These are phyloP conservation scores for Crossocerus cetratus DNA, from an alignment of 2,888 invertebrate genomes.

Conservation along the genomic window DNA sequence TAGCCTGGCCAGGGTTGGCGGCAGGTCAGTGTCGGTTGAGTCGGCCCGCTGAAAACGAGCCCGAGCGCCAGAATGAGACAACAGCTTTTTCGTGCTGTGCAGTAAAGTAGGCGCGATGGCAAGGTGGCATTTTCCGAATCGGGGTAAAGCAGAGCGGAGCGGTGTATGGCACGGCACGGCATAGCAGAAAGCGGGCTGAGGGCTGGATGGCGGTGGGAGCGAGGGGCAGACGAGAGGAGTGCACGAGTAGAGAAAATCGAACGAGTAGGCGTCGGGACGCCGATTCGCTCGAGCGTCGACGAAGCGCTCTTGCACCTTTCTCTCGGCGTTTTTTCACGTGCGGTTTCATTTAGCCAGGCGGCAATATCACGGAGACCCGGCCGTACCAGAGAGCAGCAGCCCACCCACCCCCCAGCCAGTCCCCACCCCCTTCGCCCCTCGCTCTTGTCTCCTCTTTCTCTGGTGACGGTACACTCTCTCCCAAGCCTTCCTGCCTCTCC, in stretches of 20 bases:
- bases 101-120: not conserved
- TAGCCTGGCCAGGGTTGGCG: too few species aligned
- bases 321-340: constrained; percentile 69
- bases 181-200: constrained; percentile 7
- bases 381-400: constrained; percentile 4
- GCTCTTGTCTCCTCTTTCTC: not conserved
- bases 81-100: not conserved
- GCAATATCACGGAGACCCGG: constrained; percentile 58
- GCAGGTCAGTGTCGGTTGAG: too few species aligned
- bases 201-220: constrained; percentile 1
- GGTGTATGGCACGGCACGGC: not conserved
- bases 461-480: constrained; percentile 2
- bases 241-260: constrained; percentile 46
- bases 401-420: constrained; percentile 3
- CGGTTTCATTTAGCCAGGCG: constrained; percentile 72
- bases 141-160: constrained; percentile 10
- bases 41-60: too few species aligned
- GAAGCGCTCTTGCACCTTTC: constrained; percentile 58
- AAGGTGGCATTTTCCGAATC: constrained; percentile 41
- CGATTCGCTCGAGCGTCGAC: constrained; percentile 65
- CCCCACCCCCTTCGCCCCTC: constrained; percentile 3
- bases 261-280: constrained; percentile 67
- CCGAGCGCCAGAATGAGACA: not conserved
- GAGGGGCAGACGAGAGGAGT: not conserved
- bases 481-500: constrained; percentile 32